Evolutionary conservation across 2,113 vertebrate species (phyloP), one percentile per base, ranked within the genome.

Genomic region (Amia ocellicauda): DNA sequence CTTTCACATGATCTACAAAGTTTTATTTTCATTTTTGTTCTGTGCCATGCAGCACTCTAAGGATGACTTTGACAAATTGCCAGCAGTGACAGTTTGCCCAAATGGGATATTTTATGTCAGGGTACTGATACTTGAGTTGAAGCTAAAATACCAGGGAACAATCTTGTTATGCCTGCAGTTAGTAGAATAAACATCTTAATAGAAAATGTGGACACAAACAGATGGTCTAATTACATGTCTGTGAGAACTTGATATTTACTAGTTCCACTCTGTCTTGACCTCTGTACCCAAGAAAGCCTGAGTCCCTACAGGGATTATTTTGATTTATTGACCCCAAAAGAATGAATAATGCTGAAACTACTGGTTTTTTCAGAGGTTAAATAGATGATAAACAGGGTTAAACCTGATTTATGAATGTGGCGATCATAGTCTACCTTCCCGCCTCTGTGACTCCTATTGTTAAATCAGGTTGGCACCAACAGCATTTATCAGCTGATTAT

Each of bases 281-380:
- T 79, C 67, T 76, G 67, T 67, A 69, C 78, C 71, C 82, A 1
- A 16, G 81, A 72, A 84, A 80, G 76, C 69, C 75, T 60, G 43
- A 64, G 52, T 76, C 80, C 77, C 77, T 23, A 0, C 19, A 53
- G 76, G 74, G 74, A 72, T 75, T 82, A 69, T 66, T 80, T 72
- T 78, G 79, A 87, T 87, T 83, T 84, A 83, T 82, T 80, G 74
- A 86, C 81, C 73, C 76, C 66, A 63, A 69, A 67, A 67, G 71
- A 73, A 74, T 64, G 71, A 78, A 72, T 79, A 77, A 77, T 78
- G 74, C 74, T 81, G 71, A 77, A 80, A 76, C 43, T 64, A 71
- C 58, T 62, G 75, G 67, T 58, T 51, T 73, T 80, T 83, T 70
- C 43, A 68, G 64, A 77, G 75, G 73, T 76, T 78, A 82, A 77